Conservation (phyloP, 2,797 vertebrate species). For the Sciaenops ocellatus region DNA sequence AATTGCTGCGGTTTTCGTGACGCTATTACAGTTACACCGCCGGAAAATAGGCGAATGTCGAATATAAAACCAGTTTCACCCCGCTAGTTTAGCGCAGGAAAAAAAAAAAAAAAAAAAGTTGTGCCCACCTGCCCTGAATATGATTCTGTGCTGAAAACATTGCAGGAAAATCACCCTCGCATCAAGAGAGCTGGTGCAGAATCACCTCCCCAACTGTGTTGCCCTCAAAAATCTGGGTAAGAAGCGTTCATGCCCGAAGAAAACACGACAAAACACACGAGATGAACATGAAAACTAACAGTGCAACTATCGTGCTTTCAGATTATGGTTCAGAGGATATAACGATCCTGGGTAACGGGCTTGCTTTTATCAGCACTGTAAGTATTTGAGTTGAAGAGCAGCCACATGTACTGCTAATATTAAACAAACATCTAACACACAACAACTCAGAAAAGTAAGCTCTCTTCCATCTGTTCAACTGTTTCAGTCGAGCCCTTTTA, state of each 20-base stretch:
- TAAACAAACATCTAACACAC: not conserved
- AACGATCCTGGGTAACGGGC: slow-evolving; percentile 88
- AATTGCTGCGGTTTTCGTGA: no score
- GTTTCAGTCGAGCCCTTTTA: not conserved
- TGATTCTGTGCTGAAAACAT: not conserved
- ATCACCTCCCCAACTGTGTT: slow-evolving; percentile 79
- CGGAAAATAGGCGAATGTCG: no score
- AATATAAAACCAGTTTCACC: no score
- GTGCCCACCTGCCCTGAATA: not conserved
- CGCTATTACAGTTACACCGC: no score
- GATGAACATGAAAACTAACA: not conserved
- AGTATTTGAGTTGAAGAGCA: slow-evolving; percentile 72
- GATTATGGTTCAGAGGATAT: slow-evolving; percentile 92
- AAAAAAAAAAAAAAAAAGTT: not conserved
- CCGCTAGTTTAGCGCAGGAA: no score
- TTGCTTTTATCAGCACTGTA: slow-evolving; percentile 93
- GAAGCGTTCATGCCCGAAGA: not conserved
- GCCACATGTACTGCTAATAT: not conserved
- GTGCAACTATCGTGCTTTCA: slow-evolving; percentile 57
- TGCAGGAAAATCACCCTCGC: slow-evolving; percentile 67
- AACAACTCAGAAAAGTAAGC: not conserved
- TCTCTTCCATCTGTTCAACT: not conserved
- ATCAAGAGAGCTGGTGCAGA: slow-evolving; percentile 62
- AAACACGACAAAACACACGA: rapidly evolving
- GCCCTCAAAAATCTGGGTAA: slow-evolving; percentile 73